A percentile compares a stretch with the other conserved stretches of the same genome.
Evolutionary conservation across 1,140 invertebrate species (phyloP).

Genomic region (Druon quercuslanigerum): DNA sequence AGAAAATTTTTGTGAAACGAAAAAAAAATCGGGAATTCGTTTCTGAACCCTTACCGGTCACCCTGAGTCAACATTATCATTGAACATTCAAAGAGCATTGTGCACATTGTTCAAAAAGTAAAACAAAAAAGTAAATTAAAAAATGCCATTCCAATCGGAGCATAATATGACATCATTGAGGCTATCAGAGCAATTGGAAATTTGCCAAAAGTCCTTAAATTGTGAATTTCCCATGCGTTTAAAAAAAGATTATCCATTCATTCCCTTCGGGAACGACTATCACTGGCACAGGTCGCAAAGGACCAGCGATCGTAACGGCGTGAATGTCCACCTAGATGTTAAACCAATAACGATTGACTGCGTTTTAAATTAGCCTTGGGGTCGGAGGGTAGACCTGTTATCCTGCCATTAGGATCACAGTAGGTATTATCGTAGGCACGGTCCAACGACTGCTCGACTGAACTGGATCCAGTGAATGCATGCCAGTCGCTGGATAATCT

Average conservation of each 20-base stretch:
- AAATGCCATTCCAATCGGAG: too few relatives aligned
- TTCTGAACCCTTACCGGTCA: too few relatives aligned
- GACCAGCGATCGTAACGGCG: constrained; percentile 15
- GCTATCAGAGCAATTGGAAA: background rate
- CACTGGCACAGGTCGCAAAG: background rate
- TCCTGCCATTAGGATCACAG: constrained; percentile 28
- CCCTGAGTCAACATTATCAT: too few relatives aligned
- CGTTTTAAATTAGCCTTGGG: constrained; percentile 51
- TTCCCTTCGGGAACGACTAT: background rate
- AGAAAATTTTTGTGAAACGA: too few relatives aligned
- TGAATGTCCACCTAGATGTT: constrained; percentile 33
- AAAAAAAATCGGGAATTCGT: too few relatives aligned
- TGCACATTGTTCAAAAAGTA: too few relatives aligned
- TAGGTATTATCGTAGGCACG: constrained; percentile 29
- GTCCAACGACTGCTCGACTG: constrained; percentile 27
- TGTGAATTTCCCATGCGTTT: background rate
- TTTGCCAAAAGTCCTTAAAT: background rate
- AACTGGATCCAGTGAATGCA: constrained; percentile 39
- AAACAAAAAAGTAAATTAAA: too few relatives aligned
- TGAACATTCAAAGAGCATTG: too few relatives aligned
- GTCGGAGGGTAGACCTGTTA: constrained; percentile 26
- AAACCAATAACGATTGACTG: constrained; percentile 50
- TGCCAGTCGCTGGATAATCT: constrained; percentile 53
- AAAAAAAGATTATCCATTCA: constrained; percentile 15
- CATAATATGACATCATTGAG: too few relatives aligned